phyloP scores from a whole-genome alignment of 2,797 vertebrate species.

The Sebastes miniatus region DNA sequence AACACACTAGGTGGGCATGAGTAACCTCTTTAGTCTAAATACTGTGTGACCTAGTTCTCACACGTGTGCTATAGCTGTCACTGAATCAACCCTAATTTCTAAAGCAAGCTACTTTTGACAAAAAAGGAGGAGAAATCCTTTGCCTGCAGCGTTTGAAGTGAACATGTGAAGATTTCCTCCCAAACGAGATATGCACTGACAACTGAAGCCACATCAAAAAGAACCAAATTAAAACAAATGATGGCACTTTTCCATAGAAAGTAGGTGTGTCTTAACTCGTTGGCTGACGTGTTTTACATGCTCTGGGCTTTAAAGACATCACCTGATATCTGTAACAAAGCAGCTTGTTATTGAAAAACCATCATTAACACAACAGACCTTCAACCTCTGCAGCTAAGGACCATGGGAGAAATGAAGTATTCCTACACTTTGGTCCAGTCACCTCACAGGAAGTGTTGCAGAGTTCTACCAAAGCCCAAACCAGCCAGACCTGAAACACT shows the following conservation, averaged over 20 bases:
- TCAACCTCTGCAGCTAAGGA: background rate
- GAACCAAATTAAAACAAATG: constrained; percentile 63
- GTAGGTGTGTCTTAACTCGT: constrained; percentile 58
- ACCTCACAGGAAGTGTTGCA: background rate
- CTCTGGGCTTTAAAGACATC: constrained; percentile 27
- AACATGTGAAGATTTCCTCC: constrained; percentile 72
- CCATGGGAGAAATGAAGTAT: background rate
- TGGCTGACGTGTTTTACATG: constrained; percentile 24
- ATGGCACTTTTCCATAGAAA: constrained; percentile 59
- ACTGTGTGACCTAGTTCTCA: constrained; percentile 73
- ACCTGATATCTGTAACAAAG: constrained; percentile 36
- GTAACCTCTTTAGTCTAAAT: constrained; percentile 68
- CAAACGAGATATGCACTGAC: constrained; percentile 63
- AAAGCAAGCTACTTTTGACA: constrained; percentile 62
- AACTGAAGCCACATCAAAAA: constrained; percentile 70
- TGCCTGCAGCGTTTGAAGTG: constrained; percentile 68
- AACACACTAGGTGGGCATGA: constrained; percentile 62
- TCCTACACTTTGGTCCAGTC: background rate
- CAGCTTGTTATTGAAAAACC: background rate
- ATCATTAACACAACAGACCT: background rate
- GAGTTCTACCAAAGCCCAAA: background rate
- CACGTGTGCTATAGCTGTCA: constrained; percentile 68
- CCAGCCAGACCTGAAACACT: background rate
- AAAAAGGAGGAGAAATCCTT: constrained; percentile 68
- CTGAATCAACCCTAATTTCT: constrained; percentile 62